phyloP scores from a whole-genome alignment of 2,797 vertebrate species.

The Peromyscus aztecus region DNA sequence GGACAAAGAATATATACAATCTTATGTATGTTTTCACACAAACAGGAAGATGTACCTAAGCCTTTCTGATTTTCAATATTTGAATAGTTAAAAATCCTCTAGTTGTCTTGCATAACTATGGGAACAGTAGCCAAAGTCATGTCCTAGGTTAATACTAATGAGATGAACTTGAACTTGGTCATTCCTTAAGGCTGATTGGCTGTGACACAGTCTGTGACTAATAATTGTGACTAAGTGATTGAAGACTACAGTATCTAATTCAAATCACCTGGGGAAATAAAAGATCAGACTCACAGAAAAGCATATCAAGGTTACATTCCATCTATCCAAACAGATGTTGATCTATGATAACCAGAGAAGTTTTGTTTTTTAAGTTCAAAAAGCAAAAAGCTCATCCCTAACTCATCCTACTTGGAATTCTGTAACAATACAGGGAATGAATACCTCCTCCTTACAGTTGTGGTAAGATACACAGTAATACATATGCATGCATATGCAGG shows the following conservation, averaged over 20 bases:
- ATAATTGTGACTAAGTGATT: conserved; percentile 15
- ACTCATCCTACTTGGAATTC: neutral
- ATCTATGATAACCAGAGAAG: neutral
- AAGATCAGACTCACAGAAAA: neutral
- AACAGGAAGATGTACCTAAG: too few species aligned
- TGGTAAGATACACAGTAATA: neutral
- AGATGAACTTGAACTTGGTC: conserved; percentile 61
- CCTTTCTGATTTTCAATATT: neutral
- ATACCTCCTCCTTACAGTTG: neutral
- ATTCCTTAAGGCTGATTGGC: neutral
- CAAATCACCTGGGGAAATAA: neutral
- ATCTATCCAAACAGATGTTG: neutral
- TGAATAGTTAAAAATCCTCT: neutral
- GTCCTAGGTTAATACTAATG: neutral
- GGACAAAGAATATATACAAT: neutral
- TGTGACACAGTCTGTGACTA: conserved; percentile 25
- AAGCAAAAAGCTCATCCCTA: neutral
- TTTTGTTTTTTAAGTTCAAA: neutral
- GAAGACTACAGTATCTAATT: neutral
- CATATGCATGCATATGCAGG: neutral
- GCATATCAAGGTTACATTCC: neutral
- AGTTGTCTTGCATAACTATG: neutral
- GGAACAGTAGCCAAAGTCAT: conserved; percentile 25
- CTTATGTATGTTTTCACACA: neutral
- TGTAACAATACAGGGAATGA: neutral